Evolutionary conservation across 2,113 vertebrate species (phyloP).

Genomic region (Passer domesticus): DNA sequence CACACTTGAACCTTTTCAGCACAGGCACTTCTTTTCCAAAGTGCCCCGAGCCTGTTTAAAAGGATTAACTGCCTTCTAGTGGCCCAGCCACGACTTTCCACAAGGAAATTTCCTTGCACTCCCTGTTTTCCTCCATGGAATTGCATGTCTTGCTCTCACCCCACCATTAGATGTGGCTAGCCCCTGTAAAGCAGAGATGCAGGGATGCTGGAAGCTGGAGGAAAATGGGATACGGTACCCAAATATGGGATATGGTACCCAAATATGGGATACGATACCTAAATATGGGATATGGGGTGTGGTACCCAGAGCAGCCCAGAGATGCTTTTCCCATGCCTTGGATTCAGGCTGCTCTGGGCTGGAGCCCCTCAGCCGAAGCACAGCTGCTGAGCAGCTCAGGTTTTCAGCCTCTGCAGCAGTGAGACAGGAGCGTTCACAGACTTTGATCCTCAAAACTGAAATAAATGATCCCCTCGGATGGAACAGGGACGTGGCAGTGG

Average conservation of each 20-base stretch:
- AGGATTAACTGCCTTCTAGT: not conserved
- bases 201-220: not conserved
- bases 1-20: not conserved
- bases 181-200: not conserved
- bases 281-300: not conserved
- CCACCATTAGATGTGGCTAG: not conserved
- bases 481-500: not conserved
- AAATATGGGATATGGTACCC: not conserved
- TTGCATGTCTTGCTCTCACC: fast-evolving
- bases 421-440: fast-evolving
- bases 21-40: not conserved
- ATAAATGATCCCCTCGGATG: not conserved
- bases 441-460: not conserved
- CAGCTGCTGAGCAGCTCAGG: not conserved
- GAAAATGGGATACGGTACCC: not conserved
- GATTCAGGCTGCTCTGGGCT: not conserved
- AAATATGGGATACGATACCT: not conserved
- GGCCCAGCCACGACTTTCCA: not conserved
- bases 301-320: not conserved
- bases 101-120: not conserved
- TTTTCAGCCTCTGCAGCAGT: not conserved
- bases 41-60: not conserved
- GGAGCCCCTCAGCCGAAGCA: not conserved
- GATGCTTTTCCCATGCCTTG: not conserved
- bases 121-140: not conserved